Evolutionary conservation across 1,140 invertebrate genomes (phyloP).

Genomic region (Caligus rogercresseyi): DNA sequence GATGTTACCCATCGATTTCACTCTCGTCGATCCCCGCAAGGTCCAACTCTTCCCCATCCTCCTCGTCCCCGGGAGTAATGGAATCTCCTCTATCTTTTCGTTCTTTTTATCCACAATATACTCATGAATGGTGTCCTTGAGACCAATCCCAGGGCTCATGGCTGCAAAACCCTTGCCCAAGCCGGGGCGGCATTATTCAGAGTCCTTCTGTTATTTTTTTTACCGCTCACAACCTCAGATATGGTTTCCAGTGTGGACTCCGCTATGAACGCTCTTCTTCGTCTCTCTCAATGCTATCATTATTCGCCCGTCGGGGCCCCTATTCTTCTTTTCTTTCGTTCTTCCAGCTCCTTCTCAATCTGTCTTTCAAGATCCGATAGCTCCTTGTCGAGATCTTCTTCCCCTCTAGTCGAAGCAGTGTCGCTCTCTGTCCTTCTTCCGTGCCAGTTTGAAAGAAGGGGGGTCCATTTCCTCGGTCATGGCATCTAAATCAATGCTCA

Average conservation of each 20-base stretch:
- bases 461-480: constrained; percentile 72
- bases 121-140: constrained; percentile 14
- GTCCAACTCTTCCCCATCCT: constrained; percentile 45
- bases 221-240: constrained; percentile 21
- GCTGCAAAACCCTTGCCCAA: not conserved
- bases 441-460: constrained; percentile 72
- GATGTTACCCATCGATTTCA: constrained; percentile 70
- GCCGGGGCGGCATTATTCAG: constrained; percentile 26
- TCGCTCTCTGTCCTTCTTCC: constrained; percentile 59
- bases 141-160: constrained; percentile 9
- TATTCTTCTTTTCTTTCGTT: constrained; percentile 36
- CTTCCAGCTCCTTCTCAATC: constrained; percentile 45
- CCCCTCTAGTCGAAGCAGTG: constrained; percentile 26
- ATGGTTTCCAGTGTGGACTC: constrained; percentile 25
- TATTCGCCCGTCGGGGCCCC: constrained; percentile 23
- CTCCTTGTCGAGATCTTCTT: constrained; percentile 37
- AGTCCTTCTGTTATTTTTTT: constrained; percentile 21
- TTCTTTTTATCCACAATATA: constrained; percentile 16
- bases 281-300: constrained; percentile 16
- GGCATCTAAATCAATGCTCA: constrained; percentile 75
- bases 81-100: constrained; percentile 1
- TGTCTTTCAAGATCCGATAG: constrained; percentile 30
- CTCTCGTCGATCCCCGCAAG: constrained; percentile 64
- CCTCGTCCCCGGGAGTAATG: constrained; percentile 18
- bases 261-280: constrained; percentile 24